Conservation (phyloP, 1,140 invertebrate genomes). For the Goniozus legneri region DNA sequence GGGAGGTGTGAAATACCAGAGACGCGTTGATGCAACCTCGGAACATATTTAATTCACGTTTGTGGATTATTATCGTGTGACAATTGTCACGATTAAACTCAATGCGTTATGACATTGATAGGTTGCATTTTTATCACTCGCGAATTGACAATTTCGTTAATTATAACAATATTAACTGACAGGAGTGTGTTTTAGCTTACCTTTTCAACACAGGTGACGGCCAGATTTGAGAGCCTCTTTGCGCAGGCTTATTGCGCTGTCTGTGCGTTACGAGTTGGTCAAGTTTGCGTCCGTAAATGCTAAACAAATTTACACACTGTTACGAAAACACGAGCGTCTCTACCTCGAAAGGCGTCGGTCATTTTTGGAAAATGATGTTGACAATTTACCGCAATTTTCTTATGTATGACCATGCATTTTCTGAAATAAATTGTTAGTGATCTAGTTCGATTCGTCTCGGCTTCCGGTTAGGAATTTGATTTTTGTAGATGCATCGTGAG, state of each 20-base stretch:
- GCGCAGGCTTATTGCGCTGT: constrained; percentile 39
- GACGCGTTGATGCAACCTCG: constrained; percentile 38
- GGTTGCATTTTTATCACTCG: constrained; percentile 10
- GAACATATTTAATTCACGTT: constrained; percentile 27
- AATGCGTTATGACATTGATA: constrained; percentile 11
- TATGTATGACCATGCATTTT: too few species aligned
- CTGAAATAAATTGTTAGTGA: too few species aligned
- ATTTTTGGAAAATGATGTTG: too few species aligned
- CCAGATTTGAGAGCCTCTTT: constrained; percentile 39
- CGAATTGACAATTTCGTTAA: constrained; percentile 21
- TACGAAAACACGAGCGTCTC: too few species aligned
- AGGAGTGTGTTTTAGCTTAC: constrained; percentile 30
- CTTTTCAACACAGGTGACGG: constrained; percentile 51
- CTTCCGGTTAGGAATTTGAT: constrained; percentile 31
- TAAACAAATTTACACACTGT: constrained; percentile 8
- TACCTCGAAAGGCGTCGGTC: too few species aligned
- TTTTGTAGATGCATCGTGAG: constrained; percentile 32
- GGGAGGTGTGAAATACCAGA: too few species aligned
- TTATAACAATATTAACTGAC: constrained; percentile 25
- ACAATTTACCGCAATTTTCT: too few species aligned
- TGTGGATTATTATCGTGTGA: constrained; percentile 28
- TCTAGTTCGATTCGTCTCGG: constrained; percentile 4
- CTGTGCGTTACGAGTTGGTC: constrained; percentile 22
- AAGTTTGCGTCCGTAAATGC: constrained; percentile 18
- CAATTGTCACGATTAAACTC: constrained; percentile 28